phyloP scores from a whole-genome alignment of 2,113 vertebrate species.

The Halichoerus grypus region DNA sequence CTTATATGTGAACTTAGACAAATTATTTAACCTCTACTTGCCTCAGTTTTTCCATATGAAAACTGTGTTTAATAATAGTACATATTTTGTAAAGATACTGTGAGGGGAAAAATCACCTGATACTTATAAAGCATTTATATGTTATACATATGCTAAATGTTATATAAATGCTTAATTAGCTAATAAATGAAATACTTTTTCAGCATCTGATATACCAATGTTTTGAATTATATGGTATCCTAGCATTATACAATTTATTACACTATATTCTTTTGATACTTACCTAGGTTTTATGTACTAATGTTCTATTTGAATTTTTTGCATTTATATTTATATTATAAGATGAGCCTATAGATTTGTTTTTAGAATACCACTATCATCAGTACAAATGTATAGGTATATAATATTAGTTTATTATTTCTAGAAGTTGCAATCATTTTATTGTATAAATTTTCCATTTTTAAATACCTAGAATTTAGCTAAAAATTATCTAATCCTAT shows the following conservation, averaged over 20 bases:
- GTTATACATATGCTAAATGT: background rate
- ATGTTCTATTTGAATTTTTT: background rate
- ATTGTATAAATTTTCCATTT: background rate
- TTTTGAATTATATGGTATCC: background rate
- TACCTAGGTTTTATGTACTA: background rate
- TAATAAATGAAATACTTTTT: background rate
- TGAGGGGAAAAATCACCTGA: background rate
- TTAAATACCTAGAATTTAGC: background rate
- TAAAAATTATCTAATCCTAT: slow-evolving; percentile 6
- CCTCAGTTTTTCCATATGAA: background rate
- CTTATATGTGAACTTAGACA: background rate
- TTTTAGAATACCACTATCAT: slow-evolving; percentile 16
- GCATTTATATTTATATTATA: background rate
- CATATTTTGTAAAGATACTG: background rate
- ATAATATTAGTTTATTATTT: background rate
- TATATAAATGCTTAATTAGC: background rate
- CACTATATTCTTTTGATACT: background rate
- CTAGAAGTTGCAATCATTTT: background rate
- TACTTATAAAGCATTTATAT: background rate
- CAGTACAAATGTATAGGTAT: background rate
- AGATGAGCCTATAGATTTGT: background rate
- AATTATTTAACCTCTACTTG: background rate
- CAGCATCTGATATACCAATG: background rate
- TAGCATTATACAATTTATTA: background rate
- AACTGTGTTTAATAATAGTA: background rate